Evolutionary conservation across 2,113 vertebrate species (phyloP).

Genomic region (Chionis minor): DNA sequence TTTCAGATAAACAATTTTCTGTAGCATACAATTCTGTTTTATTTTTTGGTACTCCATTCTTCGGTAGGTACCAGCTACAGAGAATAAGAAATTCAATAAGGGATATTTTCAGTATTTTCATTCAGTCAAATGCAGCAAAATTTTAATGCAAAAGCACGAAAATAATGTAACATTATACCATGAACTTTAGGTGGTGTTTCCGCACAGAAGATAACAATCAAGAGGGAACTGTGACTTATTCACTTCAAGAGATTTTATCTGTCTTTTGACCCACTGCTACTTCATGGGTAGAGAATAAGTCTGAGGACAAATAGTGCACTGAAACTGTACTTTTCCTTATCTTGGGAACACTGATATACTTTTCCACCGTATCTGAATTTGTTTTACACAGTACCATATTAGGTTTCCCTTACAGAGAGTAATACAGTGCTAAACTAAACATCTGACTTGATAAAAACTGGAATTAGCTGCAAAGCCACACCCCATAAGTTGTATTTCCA

Average conservation of each 20-base stretch:
- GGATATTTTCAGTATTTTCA: background rate
- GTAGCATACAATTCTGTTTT: background rate
- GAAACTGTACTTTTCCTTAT: conserved; percentile 22
- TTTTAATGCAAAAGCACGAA: background rate
- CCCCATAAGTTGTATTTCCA: background rate
- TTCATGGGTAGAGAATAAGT: background rate
- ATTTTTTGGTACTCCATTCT: background rate
- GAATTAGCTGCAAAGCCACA: background rate
- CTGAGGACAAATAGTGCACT: background rate
- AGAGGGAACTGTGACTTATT: background rate
- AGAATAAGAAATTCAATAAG: background rate
- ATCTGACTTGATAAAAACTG: conserved; percentile 27
- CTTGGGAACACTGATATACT: background rate
- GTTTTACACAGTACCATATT: background rate
- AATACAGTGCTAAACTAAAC: conserved; percentile 34
- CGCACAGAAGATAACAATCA: background rate
- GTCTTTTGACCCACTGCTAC: background rate
- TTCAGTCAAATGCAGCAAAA: background rate
- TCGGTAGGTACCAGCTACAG: background rate
- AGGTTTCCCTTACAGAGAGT: background rate
- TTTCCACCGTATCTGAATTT: conserved; percentile 34
- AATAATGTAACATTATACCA: background rate
- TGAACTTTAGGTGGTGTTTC: background rate
- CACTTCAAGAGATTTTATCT: background rate
- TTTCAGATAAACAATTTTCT: background rate